Conservation (phyloP, 2,888 invertebrate genomes). For the Acleris sparsana region DNA sequence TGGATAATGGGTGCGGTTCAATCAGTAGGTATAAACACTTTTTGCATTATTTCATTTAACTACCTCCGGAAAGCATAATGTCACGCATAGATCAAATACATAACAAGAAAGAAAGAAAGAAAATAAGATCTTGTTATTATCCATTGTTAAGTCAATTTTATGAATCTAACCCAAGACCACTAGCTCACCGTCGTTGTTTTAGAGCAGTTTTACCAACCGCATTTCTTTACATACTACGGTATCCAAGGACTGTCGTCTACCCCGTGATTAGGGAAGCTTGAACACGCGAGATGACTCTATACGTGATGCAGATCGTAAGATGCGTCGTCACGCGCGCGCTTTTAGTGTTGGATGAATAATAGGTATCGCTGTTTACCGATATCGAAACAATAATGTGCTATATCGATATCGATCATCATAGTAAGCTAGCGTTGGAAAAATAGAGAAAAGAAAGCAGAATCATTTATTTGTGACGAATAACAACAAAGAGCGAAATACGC, state of each 20-base stretch:
- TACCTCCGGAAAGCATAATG: too few species aligned
- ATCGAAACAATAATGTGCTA: background rate
- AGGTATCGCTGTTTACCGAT: background rate
- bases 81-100: too few species aligned
- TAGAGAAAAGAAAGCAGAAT: background rate
- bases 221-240: background rate
- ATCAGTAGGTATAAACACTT: too few species aligned
- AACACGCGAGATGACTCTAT: constrained; percentile 19
- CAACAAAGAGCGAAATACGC: too few species aligned
- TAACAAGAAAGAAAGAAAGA: too few species aligned
- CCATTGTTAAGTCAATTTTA: too few species aligned
- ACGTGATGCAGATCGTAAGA: constrained; percentile 19
- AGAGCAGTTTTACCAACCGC: background rate
- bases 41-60: too few species aligned
- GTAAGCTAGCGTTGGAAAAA: background rate
- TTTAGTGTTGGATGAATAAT: constrained; percentile 3
- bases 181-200: background rate
- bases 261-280: constrained; percentile 17
- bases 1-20: too few species aligned
- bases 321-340: constrained; percentile 27
- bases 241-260: constrained; percentile 2
- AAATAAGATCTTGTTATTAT: too few species aligned
- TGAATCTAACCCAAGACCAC: too few species aligned
- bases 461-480: too few species aligned
- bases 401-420: background rate